Conservation (phyloP, 2,797 vertebrate genomes). For the Chaenodraco wilsoni region DNA sequence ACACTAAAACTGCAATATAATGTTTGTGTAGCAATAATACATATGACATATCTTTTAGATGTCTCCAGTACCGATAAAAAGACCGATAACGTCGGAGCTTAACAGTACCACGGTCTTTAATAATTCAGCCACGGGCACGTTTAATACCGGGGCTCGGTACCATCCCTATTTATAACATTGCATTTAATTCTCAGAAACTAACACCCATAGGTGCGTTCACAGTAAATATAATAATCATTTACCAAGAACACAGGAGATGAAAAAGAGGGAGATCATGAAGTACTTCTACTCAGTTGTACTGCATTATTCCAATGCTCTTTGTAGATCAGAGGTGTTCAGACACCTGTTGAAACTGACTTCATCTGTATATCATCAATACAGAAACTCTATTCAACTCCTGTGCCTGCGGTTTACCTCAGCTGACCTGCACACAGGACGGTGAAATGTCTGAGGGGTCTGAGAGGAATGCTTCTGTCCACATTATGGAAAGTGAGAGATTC, state of each 20-base stretch:
- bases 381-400: neutral
- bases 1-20: no score
- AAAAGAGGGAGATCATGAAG: neutral
- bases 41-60: no score
- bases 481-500: constrained; percentile 48
- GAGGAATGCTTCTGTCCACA: constrained; percentile 17
- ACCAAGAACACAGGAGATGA: neutral
- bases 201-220: neutral
- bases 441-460: neutral
- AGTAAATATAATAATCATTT: neutral
- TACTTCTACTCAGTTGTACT: neutral
- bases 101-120: no score
- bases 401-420: neutral
- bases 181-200: neutral
- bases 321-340: neutral
- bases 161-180: no score
- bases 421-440: constrained; percentile 9
- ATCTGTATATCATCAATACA: neutral
- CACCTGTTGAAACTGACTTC: constrained; percentile 5
- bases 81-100: no score
- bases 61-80: no score
- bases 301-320: neutral
- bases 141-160: no score
- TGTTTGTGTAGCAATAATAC: no score
- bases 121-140: no score